These are phyloP conservation scores for Pantherophis vulpinus DNA, from an alignment of 2,797 vertebrate species.

Conservation along the genomic window DNA sequence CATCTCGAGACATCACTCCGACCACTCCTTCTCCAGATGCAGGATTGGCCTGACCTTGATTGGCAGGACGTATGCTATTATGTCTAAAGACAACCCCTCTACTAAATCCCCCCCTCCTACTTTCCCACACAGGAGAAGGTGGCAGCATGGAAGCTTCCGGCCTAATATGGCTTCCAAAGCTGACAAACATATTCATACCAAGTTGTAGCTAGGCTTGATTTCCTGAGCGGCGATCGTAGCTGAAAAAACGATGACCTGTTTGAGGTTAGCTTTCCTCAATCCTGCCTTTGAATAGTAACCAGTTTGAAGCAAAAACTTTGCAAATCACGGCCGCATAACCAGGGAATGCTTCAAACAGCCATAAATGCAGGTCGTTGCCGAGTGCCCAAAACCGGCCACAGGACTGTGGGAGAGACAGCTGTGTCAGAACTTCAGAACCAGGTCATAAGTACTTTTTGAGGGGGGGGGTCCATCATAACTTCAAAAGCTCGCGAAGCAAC, in stretches of 20 bases:
- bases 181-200: background rate
- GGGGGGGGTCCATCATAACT: background rate
- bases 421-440: background rate
- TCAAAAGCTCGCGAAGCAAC: background rate
- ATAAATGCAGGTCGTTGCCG: background rate
- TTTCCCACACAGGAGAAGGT: too few relatives aligned
- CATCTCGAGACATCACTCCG: accelerated
- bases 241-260: background rate
- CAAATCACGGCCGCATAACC: background rate
- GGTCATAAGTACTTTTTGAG: background rate
- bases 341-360: background rate
- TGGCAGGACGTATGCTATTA: too few relatives aligned
- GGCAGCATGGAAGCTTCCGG: too few relatives aligned
- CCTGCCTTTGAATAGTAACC: background rate
- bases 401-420: background rate
- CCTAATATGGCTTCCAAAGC: too few relatives aligned
- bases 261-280: background rate
- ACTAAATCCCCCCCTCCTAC: too few relatives aligned
- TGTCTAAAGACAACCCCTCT: too few relatives aligned
- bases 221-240: background rate
- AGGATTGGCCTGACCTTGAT: too few relatives aligned
- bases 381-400: background rate
- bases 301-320: background rate
- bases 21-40: too few relatives aligned
- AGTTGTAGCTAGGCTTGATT: background rate